Evolutionary conservation across 2,113 vertebrate species (phyloP), one percentile per base, ranked within the genome.

Genomic region (Cariama cristata): DNA sequence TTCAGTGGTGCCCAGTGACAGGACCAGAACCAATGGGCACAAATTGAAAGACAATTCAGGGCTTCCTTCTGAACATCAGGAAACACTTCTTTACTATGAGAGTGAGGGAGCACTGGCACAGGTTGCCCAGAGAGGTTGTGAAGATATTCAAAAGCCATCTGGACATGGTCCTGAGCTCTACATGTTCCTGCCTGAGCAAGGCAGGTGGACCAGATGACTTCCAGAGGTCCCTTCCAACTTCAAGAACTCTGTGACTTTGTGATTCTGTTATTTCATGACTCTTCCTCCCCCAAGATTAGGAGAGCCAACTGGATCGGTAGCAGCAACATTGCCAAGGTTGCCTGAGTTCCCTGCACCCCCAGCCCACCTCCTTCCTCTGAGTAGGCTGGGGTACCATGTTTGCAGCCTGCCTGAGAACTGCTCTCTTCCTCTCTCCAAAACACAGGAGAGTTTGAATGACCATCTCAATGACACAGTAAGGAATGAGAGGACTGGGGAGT

Each of bases 221-320:
- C 15, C 60, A 71, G 45, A 79, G 21, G 3, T 50, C 17, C 52
- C n/a, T 79, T 60, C 32, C 19, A 33, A 21, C 6, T 50, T 73
- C 59, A 72, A 2, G 9, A 3, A 4, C 8, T 56, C 23, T 33
- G 28, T 69, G 23, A 66, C n/a, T 50, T 27, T 47, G 20, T 81
- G 19, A 64, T 35, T 47, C 20, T 35, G 5, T 38, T 12, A 45
- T 53, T 66, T 56, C 2, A 3, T 66, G 35, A 50, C 12, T 79
- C 7, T 26, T 13, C 12, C 21, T 81, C 18, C 8, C 63, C 14
- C 6, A 68, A 24, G 14, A 55, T n/a, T 5, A 79, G 8, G 15
- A 77, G 3, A 64, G 22, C 12, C 23, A 85, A 4, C 22, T 44
- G 60, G 11, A 83, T 58, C 0, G 0, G 11, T 14, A 79, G 16